Base-by-base conservation (phyloP, 2,888 invertebrate genomes). In the Conchocele bisecta region DNA sequence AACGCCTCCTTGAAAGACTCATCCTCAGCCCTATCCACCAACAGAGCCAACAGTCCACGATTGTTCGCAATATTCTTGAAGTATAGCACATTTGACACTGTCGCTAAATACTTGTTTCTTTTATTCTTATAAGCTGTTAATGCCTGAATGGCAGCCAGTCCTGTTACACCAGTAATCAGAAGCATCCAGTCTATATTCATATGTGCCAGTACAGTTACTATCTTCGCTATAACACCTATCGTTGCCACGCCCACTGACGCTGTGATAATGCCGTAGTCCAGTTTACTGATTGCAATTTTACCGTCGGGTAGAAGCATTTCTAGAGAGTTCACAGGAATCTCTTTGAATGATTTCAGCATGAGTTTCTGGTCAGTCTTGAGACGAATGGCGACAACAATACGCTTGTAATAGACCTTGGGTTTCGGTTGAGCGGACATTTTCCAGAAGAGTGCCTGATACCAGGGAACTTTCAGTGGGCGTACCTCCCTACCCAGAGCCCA, bases 31-130 rank as follows among this genome's bases (percentile, higher is more conserved):
- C 90, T 72, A 65, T 90, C 89, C 13, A 90, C 88, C 35, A 91
- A 73, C 64, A 90, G 61, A 0, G 90, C 83, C 59, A 91, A 74
- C 57, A 90, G 76, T 4, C 89, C 88, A 24, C 87, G 82, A 76
- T 91, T 91, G 70, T 89, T 90, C 29, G 90, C 89, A 41, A 90
- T 71, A 75, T 89, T 90, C 70, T 90, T 89, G 73, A 84, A 90
- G 68, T 90, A 91, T 26, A 90, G 83, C 41, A 84, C 82, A 22
- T 87, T 81, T 26, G 83, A 81, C 41, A 90, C 67, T 39, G 88
- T 86, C 6, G 86, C 83, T 26, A 90, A 71, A 68, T 90, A 90
- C 22, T 71, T 67, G 53, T 86, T 88, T 29, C 83, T 81, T 56
- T 85, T 79, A 68, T 87, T 86, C 53, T 86, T 86, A 75, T 89